A percentile compares a stretch with the other conserved stretches of the same genome.
These are phyloP conservation scores for Prenolepis imparis DNA, from an alignment of 2,888 invertebrate genomes.

Conservation along the genomic window DNA sequence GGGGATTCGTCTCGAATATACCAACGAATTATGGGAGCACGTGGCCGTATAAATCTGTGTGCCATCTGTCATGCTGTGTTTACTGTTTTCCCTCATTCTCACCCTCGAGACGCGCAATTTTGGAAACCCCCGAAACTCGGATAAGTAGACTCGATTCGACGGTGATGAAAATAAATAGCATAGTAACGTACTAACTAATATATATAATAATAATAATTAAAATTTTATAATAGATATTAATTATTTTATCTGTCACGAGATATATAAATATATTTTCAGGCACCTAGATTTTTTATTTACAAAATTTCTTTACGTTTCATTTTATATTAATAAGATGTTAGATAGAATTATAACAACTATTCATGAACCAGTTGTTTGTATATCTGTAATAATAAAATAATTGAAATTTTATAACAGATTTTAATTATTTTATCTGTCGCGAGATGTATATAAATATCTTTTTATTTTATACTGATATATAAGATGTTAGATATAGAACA, in stretches of 20 bases:
- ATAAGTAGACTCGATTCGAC: not conserved
- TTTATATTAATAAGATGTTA: not conserved
- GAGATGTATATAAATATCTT: too few relatives aligned
- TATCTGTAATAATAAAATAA: too few relatives aligned
- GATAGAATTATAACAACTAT: not conserved
- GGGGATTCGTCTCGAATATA: constrained; percentile 30
- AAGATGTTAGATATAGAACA: not conserved
- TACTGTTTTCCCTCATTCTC: constrained; percentile 11
- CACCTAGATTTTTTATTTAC: not conserved
- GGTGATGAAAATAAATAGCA: not conserved
- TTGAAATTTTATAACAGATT: too few relatives aligned
- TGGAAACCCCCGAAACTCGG: not conserved
- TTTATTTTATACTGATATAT: not conserved
- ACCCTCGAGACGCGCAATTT: constrained; percentile 15
- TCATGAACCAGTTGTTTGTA: too few relatives aligned
- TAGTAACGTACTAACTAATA: not conserved
- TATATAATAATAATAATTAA: not conserved
- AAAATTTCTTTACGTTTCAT: not conserved
- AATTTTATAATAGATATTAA: not conserved
- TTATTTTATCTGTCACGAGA: not conserved
- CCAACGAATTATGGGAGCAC: constrained; percentile 42
- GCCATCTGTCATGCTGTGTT: constrained; percentile 40
- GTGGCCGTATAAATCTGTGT: constrained; percentile 30
- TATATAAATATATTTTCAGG: not conserved
- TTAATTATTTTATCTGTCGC: too few relatives aligned